Percentiles rank a stretch among this genome's conserved stretches.
phyloP scores from a whole-genome alignment of 2,113 vertebrate genomes.

The Prolemur simus region DNA sequence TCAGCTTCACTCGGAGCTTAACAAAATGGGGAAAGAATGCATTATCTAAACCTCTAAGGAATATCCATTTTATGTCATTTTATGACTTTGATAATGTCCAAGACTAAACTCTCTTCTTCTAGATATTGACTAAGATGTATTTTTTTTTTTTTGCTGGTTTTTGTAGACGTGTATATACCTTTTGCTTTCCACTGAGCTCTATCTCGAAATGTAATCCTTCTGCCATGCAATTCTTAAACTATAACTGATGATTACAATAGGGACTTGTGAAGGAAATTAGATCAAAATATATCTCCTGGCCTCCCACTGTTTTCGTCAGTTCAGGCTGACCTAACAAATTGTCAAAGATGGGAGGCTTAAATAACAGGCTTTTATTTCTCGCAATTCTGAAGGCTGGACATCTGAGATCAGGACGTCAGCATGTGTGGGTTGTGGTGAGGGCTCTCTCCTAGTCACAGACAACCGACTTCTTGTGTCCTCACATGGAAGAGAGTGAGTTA shows the following conservation, averaged over 20 bases:
- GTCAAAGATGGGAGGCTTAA: background rate
- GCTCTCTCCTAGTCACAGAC: background rate
- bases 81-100: background rate
- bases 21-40: slow-evolving; percentile 25
- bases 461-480: background rate
- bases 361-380: background rate
- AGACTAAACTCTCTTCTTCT: background rate
- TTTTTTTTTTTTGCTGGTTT: background rate
- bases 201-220: background rate
- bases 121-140: background rate
- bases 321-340: background rate
- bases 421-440: background rate
- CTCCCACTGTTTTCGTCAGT: background rate
- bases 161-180: background rate
- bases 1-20: slow-evolving; percentile 14
- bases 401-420: background rate
- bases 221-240: background rate
- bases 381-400: background rate
- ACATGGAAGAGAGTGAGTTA: background rate
- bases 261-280: background rate
- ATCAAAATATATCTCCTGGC: background rate
- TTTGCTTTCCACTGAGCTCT: background rate
- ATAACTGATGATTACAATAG: background rate
- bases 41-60: background rate
- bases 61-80: slow-evolving; percentile 33